A percentile compares a stretch with the other conserved stretches of the same genome.
These are phyloP conservation scores for Galeopterus variegatus DNA, from an alignment of 2,113 vertebrate genomes.

Conservation along the genomic window DNA sequence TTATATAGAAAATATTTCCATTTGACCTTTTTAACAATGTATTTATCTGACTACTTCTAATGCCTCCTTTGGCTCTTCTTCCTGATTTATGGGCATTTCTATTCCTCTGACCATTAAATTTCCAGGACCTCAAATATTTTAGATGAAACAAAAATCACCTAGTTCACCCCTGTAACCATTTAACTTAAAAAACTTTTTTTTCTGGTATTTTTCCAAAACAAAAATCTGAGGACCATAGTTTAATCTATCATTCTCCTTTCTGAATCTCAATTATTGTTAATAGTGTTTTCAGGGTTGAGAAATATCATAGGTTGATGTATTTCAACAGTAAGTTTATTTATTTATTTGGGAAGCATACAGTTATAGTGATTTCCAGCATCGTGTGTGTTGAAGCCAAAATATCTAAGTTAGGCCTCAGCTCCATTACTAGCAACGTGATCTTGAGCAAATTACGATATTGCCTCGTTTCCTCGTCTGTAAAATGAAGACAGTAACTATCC, in stretches of 20 bases:
- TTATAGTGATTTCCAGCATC: background rate
- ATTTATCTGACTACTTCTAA: constrained; percentile 6
- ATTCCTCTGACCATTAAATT: constrained; percentile 8
- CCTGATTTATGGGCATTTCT: background rate
- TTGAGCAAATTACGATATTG: background rate
- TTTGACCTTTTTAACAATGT: background rate
- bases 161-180: background rate
- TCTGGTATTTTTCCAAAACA: background rate
- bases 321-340: background rate
- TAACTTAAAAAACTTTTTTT: constrained; percentile 13
- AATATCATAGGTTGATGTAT: background rate
- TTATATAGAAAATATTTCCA: background rate
- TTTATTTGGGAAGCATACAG: background rate
- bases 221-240: background rate
- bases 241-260: constrained; percentile 30
- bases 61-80: background rate
- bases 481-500: background rate
- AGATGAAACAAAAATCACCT: background rate
- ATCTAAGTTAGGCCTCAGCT: background rate
- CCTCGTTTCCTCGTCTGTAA: background rate
- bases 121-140: background rate
- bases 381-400: background rate
- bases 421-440: background rate
- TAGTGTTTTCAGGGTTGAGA: background rate
- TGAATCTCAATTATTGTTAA: background rate